A percentile compares a stretch with the other conserved stretches of the same genome.
phyloP scores from a whole-genome alignment of 2,113 vertebrate genomes.

The Ginglymostoma cirratum region DNA sequence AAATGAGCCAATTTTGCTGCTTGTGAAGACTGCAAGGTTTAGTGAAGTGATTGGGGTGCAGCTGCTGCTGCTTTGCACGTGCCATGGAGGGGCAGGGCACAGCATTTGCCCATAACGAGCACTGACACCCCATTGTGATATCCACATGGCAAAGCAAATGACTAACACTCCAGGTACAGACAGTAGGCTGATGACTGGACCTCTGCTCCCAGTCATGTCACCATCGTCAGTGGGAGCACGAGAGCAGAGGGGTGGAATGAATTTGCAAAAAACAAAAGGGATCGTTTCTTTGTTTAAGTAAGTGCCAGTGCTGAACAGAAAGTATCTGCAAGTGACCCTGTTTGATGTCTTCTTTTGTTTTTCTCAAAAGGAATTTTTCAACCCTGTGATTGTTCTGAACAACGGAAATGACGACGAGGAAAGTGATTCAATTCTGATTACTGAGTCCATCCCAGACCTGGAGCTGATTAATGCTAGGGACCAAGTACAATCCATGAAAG shows the following conservation, averaged over 20 bases:
- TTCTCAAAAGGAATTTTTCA: slow-evolving; percentile 68
- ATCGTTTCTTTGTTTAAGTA: background rate
- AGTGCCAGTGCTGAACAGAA: background rate
- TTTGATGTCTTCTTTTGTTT: background rate
- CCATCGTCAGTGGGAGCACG: background rate
- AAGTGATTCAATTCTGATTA: slow-evolving; percentile 69
- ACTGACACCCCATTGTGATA: background rate
- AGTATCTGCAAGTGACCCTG: background rate
- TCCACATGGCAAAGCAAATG: background rate
- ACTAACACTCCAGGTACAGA: background rate
- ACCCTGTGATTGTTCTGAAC: slow-evolving; percentile 70
- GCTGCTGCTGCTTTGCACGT: background rate
- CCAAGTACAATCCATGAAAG: slow-evolving; percentile 72
- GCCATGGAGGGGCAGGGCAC: background rate
- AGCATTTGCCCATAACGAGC: background rate
- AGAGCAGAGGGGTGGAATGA: background rate
- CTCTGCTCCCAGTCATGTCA: background rate
- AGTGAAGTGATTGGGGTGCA: too few relatives aligned
- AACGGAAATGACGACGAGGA: slow-evolving; percentile 67
- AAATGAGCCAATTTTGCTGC: background rate
- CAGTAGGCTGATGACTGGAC: background rate
- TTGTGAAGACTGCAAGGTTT: background rate
- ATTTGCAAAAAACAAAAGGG: background rate
- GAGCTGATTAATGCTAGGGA: slow-evolving; percentile 61
- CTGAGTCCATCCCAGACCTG: slow-evolving; percentile 69